Base-by-base conservation (phyloP, 1,140 invertebrate genomes). In the Drosophila melanica region DNA sequence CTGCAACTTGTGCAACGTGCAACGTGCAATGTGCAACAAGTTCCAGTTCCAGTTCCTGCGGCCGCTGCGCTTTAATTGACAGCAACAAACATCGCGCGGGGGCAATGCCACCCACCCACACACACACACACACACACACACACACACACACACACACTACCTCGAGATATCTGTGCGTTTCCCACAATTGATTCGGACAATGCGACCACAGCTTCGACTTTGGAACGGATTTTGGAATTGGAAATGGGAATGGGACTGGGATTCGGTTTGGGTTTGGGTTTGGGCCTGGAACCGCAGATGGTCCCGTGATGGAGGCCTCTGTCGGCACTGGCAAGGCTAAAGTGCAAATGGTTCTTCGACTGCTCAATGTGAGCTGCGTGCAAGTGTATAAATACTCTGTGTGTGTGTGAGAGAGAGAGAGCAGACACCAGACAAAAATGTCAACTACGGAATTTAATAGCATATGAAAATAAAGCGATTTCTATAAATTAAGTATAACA, bases 101-200 rank as follows among this genome's bases (percentile, higher is more conserved):
- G 67, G 75, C 78, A 76, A 78, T 80, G 71, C 78, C 82, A 86
- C 78, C 78, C 82, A 81, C 82, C 63, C 82, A 66, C 60, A 75
- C 58, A 37, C 35, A 58, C 39, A 27, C 55, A 44, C 30, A 33
- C 44, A 68, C 48, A 48, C 42, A 44, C 59, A 60, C 45, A 62
- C 58, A 65, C 64, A 44, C 39, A 35, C 37, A 77, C 10, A 60
- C 27, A 35, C 70, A 41, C 69, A 67, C 70, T 35, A 54, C 45
- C 51, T 75, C 44, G 35, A 69, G 78, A 86, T 86, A 81, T 66
- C 75, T 69, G 79, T 87, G 82, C 82, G 79, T 81, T 78, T 86
- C 82, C 82, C 81, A 86, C 81, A 86, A 86, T 87, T 82, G 79
- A 89, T 82, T 89, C 84, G 79, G 84, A 87, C 82, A 87, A 87